Base-by-base conservation (phyloP, 2,797 vertebrate species). In the Adelosebastes latens region DNA sequence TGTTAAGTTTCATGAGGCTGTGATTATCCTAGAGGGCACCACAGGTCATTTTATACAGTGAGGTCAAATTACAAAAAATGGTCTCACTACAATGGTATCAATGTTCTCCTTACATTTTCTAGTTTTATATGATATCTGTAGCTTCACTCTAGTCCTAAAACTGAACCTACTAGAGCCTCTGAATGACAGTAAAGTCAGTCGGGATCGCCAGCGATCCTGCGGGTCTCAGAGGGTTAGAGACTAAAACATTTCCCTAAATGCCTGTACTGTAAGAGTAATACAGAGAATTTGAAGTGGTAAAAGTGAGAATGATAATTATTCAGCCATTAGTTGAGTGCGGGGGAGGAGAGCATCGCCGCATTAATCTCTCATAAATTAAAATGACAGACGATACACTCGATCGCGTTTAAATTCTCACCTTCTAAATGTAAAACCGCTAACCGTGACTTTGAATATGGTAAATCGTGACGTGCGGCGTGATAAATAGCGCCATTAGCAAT, bases 401-500 rank as follows among this genome's bases (percentile, higher is more conserved):
- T 85, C 34, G 56, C 56, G 5, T 72, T 81, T 62, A 80, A 79
- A 88, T 85, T 65, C 69, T 82, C 86, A 86, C 84, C 82, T 85
- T 82, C 83, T 64, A 79, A 89, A 90, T 92, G 77, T 90, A 86
- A 88, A 91, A 87, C 24, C 27, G 31, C 82, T 29, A 74, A 82
- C 72, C 65, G 72, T 93, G 90, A 87, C 87, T 80, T 86, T 87
- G 84, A 87, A 65, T 90, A 68, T 87, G 90, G 52, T 76, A 80
- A 88, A 85, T 13, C 0, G 62, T 32, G 79, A 71, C 12, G 11
- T n/a, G 8, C 58, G 46, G 61, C 42, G 11, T 88, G 89, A 90
- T 88, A 80, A 93, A 92, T 86, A 31, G 79, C 24, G 0, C 31
- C 80, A 90, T 93, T 91, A 90, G 88, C 80, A 81, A 88, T 91